Base-by-base conservation (phyloP, 2,888 invertebrate species). In the Hybos culiciformis region DNA sequence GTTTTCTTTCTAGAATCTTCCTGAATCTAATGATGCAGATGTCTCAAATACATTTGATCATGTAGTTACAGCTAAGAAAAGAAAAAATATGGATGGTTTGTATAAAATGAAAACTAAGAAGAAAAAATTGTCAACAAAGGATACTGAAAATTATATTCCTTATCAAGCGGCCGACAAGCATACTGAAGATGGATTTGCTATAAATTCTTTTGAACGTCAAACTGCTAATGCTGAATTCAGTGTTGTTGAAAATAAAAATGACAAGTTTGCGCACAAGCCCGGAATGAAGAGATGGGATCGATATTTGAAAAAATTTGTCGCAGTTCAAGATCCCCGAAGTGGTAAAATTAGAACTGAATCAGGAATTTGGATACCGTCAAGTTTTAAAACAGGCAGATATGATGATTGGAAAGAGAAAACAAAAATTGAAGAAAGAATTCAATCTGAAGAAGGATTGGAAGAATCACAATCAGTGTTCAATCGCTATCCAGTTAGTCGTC, bases 341-440 rank as follows among this genome's bases (percentile, higher is more conserved):
- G 82, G 81, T 42, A 88, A 84, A 68, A 93, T 98, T 50, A 81
- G 83, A 54, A 96, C 96, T 0, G 98, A 98, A 69, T 92, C 92
- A 47, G 98, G 96, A 15, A 80, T 77, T 0, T 88, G 90, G 78
- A 91, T 98, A 53, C 83, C 94, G 1, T 90, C 94, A 1, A 82
- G 87, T 0, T 97, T 87, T 69, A 94, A 94, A 68, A 84, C 88
- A 46, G 85, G 93, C 41, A 75, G 85, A 20, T 94, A 92, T 66
- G 75, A 77, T 47, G 78, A 81, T 43, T 94, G 94, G 94, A 79
- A 83, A 55, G 78, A 82, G 46, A 80, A 80, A 54, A 80, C 74
- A 1, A 67, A 66, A 52, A 60, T 67, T 41, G 66, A 66, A 46
- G 65, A 64, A 18, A 64, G 63, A 46, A 20, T 62, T 36, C 57